A percentile compares a stretch with the other conserved stretches of the same genome.
Evolutionary conservation across 1,140 invertebrate species (phyloP).

Genomic region (Bombus balteatus): DNA sequence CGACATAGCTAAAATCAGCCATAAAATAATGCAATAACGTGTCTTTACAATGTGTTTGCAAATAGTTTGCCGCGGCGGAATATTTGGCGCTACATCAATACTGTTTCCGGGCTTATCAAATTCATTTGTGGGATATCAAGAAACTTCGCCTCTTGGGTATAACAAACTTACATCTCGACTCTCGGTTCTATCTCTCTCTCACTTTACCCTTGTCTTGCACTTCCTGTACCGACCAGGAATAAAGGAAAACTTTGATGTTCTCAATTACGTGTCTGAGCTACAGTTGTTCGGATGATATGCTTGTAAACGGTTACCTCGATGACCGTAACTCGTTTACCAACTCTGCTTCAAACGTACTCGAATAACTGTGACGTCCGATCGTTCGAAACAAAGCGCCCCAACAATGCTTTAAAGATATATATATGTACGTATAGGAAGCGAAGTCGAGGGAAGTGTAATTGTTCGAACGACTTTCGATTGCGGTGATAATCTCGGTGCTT

Average conservation of each 20-base stretch:
- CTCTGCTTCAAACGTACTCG: neutral
- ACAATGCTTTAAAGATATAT: neutral
- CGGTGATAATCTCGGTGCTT: neutral
- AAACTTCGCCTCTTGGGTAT: constrained; percentile 56
- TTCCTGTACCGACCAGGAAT: constrained; percentile 34
- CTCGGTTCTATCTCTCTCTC: constrained; percentile 9
- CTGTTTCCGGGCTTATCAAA: constrained; percentile 48
- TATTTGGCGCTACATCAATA: constrained; percentile 40
- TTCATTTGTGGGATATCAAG: constrained; percentile 52
- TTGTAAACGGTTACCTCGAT: constrained; percentile 46
- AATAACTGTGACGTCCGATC: constrained; percentile 1
- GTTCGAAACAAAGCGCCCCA: neutral
- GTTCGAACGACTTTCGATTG: neutral
- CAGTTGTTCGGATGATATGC: constrained; percentile 54
- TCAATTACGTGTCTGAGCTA: constrained; percentile 56
- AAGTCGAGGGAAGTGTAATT: neutral
- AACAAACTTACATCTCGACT: constrained; percentile 63
- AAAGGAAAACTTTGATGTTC: constrained; percentile 65
- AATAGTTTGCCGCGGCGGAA: constrained; percentile 36
- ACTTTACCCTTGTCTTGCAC: neutral
- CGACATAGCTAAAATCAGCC: neutral
- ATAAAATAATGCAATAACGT: constrained; percentile 42
- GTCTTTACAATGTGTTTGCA: constrained; percentile 11
- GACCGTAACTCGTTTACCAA: constrained; percentile 46
- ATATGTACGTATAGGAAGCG: neutral